Evolutionary conservation across 2,888 invertebrate species (phyloP), one percentile per base, ranked within the genome.

Genomic region (Penaeus monodon): DNA sequence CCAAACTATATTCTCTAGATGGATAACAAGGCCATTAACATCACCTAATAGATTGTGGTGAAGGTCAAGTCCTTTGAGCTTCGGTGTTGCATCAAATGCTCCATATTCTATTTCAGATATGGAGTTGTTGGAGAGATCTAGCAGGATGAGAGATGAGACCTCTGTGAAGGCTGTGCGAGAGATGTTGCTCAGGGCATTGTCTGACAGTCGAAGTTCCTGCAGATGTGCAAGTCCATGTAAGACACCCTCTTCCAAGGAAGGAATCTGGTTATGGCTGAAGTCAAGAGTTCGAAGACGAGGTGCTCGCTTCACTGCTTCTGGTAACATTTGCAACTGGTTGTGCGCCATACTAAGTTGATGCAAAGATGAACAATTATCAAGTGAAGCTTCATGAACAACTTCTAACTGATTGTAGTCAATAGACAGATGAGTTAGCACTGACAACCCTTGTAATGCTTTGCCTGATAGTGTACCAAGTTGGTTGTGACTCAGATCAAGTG

Each of bases 281-380:
- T 98, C 97, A 89, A 99, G 95, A 80, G 96, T 97, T 92, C 96
- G 94, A 91, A 98, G 93, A 91, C 97, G 94, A 90, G 96, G 95
- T 96, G 98, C 96, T 93, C 96, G 96, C 92, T 95, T 95, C 88
- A 98, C 92, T 38, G 97, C 97, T 91, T 95, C 92, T 73, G 97
- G 97, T 91, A 97, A 95, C 91, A 94, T 94, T 92, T 95, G 95
- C 91, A 98, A 93, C 92, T 95, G 95, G 93, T 98, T 98, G 88
- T 96, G 96, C 93, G 97, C 97, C 92, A 98, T 94, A 94, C 97
- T 97, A 91, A 98, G 94, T 93, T 97, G 97, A 93, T 97, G 96
- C 91, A 98, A 94, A 89, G 96, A 96, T 91, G 97, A 97, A 92
- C 97, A 97, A 93, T 98, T 98, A 91, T 96, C 94, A 92, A 98